A percentile compares a stretch with the other conserved stretches of the same genome.
Conservation (phyloP, 2,888 invertebrate genomes). For the Leptopilina drosophilae region DNA sequence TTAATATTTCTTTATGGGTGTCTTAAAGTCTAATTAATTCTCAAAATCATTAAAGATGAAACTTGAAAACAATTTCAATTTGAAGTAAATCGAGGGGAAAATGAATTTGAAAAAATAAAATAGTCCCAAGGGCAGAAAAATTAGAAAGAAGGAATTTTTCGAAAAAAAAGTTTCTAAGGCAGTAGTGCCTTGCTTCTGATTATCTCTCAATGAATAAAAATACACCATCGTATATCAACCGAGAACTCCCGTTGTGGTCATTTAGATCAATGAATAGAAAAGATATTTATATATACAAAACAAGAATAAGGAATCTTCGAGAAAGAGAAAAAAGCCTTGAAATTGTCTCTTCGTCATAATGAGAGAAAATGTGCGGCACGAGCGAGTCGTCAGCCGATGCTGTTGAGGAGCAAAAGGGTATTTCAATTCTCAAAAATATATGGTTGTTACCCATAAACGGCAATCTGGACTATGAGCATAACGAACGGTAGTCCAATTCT, state of each 20-base stretch:
- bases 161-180: not conserved
- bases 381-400: conserved; percentile 17
- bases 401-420: not conserved
- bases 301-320: conserved; percentile 2
- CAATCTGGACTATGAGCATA: conserved; percentile 8
- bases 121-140: too few species aligned
- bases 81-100: too few species aligned
- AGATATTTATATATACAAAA: conserved; percentile 10
- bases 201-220: conserved; percentile 25
- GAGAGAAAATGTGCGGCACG: conserved; percentile 1
- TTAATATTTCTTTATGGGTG: too few species aligned
- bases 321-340: not conserved
- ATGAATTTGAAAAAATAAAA: too few species aligned
- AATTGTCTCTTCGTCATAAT: too few species aligned
- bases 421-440: conserved; percentile 6
- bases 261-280: conserved; percentile 15
- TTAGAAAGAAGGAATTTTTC: too few species aligned
- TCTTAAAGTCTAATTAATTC: too few species aligned
- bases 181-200: conserved; percentile 25
- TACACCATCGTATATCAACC: conserved; percentile 22
- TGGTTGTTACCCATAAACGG: conserved; percentile 25
- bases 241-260: conserved; percentile 32
- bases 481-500: conserved; percentile 53
- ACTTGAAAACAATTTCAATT: too few species aligned
- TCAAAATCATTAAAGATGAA: too few species aligned